Conservation (phyloP, 2,797 vertebrate genomes). For the Enteromius fasciolatus region DNA sequence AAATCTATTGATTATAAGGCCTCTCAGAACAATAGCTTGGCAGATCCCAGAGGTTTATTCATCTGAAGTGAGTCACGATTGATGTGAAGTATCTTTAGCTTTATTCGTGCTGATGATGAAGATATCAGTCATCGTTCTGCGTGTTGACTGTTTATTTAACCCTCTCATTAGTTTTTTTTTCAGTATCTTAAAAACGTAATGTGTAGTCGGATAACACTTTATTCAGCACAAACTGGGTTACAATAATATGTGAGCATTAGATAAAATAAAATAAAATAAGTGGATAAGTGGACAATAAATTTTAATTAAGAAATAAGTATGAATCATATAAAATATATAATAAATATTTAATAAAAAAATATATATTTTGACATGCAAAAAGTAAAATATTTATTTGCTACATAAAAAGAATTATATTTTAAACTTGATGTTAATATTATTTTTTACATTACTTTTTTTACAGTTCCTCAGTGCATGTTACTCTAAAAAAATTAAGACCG, state of each 20-base stretch:
- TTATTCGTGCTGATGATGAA: not conserved
- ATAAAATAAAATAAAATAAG: not conserved
- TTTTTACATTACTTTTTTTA: not conserved
- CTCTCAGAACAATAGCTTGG: conserved; percentile 22
- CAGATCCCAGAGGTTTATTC: conserved; percentile 15
- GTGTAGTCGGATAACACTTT: not conserved
- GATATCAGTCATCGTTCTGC: not conserved
- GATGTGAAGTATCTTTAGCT: not conserved
- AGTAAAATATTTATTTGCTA: not conserved
- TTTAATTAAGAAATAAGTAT: not conserved
- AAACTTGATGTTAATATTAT: not conserved
- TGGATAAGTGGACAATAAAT: not conserved
- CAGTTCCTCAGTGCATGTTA: not conserved
- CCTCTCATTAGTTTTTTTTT: not conserved
- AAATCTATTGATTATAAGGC: conserved; percentile 26
- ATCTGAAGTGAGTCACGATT: conserved; percentile 15
- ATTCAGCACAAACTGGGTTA: not conserved
- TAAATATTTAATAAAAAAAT: not conserved
- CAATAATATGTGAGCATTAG: not conserved
- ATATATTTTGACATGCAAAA: not conserved
- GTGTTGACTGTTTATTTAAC: not conserved
- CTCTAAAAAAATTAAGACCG: not conserved
- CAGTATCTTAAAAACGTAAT: not conserved
- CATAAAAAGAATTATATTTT: not conserved
- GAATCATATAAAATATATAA: not conserved